Base-by-base conservation (phyloP, 1,140 invertebrate species). In the Galendromus occidentalis region DNA sequence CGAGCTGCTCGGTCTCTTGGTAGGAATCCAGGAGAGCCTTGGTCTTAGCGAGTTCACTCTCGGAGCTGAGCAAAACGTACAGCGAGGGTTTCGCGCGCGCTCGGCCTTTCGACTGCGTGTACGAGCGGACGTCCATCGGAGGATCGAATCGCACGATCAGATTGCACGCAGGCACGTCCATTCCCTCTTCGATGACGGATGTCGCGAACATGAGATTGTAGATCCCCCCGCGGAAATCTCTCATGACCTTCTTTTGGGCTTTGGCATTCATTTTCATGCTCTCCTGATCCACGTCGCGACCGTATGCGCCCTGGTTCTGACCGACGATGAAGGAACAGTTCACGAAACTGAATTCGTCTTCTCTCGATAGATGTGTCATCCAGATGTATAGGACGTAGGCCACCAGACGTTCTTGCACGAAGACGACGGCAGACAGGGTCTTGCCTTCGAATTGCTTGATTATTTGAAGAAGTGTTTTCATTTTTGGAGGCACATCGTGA, bases 191-290 rank as follows among this genome's bases (percentile, higher is more conserved):
- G 9, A 90, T 73, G 20, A 88, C 80, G 66, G 79, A 80, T 39
- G 86, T 88, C 1, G 89, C 84, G 63, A 97, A 82, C 29, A 98
- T 78, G 14, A 97, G 77, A 78, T 98, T 98, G 71, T 91, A 87
- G 73, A 94, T 89, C 69, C 88, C 85, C 76, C 86, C 87, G 18
- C 92, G 82, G 76, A 97, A 98, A 68, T 84, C 85, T 14, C 72
- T 68, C 2, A 96, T 47, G 18, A 47, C 45, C 14, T 47, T 47
- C 4, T 47, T 47, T 28, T 47, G 45, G 18, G 45, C 45, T 28
- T 47, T 47, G 4, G 45, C 4, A 28, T 20, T 47, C 45, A 47
- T 47, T 14, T 47, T 20, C 5, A 47, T 4, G 18, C 18, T 22
- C 28, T 47, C 45, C 18, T 20, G 45, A 47, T 47, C 45, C 4